Base-by-base conservation (phyloP, 2,888 invertebrate genomes). In the Malthinus seriepunctatus region DNA sequence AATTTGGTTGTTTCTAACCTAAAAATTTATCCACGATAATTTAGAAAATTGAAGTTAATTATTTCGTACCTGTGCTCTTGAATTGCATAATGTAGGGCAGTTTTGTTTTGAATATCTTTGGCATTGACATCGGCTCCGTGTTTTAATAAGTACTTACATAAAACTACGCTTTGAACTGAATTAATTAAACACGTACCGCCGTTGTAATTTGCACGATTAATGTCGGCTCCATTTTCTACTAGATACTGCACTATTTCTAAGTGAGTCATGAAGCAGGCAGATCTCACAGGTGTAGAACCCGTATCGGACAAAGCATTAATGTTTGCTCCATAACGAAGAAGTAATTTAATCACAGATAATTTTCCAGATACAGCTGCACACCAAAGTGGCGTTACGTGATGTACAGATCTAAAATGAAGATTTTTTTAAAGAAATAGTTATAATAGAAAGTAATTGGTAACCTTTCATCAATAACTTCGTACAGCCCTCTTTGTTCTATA, bases 141-240 rank as follows among this genome's bases (percentile, higher is more conserved):
- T 68, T 85, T 79, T 57, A 96, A 84, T 63, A 95, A 82, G 79
- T 87, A 92, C 59, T 86, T 84, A 77, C 94, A 95, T 47, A 96
- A 82, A 56, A 86, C 84, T 58, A 87, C 87, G 69, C 91, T 91
- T 81, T 95, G 95, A 64, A 95, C 94, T 1, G 93, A 90, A 80
- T 96, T 96, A 70, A 96, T 95, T 63, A 96, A 83, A 78, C 95
- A 95, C 1, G 95, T 95, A 59, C 95, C 95, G 56, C 95, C 95
- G 79, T 92, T 93, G 76, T 91, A 90, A 80, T 95, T 95, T 4
- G 95, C 86, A 67, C 86, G 86, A 69, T 88, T 86, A 66, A 93
- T 88, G 78, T 93, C 89, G n/a, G 93, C 93, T 61, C 91, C 91
- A 75, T 88, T 86, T 73, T 86, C 83, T 47, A 90, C 88, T 66